Evolutionary conservation across 2,888 invertebrate genomes (phyloP).

Genomic region (Himalopsyche anomala): DNA sequence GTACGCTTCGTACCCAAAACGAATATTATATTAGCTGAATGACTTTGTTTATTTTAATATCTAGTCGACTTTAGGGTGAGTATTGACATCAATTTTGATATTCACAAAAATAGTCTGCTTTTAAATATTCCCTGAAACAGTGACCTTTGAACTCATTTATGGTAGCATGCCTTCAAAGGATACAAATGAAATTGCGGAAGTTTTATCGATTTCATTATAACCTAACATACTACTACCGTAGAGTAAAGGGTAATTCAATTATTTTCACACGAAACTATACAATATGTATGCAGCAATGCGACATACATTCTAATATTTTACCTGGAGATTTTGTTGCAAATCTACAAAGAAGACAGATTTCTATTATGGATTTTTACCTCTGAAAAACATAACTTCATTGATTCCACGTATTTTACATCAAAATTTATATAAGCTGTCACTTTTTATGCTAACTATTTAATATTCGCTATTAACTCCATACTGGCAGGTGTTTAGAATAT

Average conservation of each 20-base stretch:
- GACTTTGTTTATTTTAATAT: constrained; percentile 34
- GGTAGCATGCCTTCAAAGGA: constrained; percentile 50
- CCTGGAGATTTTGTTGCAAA: neutral
- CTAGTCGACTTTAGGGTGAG: neutral
- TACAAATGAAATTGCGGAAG: constrained; percentile 75
- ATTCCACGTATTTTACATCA: neutral
- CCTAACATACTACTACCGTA: constrained; percentile 66
- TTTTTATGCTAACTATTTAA: neutral
- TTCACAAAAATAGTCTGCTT: neutral
- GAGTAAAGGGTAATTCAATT: constrained; percentile 9
- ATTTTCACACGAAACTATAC: neutral
- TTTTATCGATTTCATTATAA: constrained; percentile 76
- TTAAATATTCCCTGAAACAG: neutral
- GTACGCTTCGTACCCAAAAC: constrained; percentile 22
- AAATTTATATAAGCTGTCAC: constrained; percentile 29
- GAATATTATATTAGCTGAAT: constrained; percentile 41
- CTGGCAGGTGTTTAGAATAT: too few relatives aligned
- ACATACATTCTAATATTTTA: neutral
- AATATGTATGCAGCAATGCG: neutral
- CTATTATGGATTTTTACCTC: constrained; percentile 36
- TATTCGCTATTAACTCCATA: too few relatives aligned
- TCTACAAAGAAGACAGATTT: neutral
- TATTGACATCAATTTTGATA: neutral
- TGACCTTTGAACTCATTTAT: constrained; percentile 51
- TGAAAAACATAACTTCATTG: neutral